A percentile compares a stretch with the other conserved stretches of the same genome.
phyloP scores from a whole-genome alignment of 2,797 vertebrate genomes.

The Pangasius krempfi region DNA sequence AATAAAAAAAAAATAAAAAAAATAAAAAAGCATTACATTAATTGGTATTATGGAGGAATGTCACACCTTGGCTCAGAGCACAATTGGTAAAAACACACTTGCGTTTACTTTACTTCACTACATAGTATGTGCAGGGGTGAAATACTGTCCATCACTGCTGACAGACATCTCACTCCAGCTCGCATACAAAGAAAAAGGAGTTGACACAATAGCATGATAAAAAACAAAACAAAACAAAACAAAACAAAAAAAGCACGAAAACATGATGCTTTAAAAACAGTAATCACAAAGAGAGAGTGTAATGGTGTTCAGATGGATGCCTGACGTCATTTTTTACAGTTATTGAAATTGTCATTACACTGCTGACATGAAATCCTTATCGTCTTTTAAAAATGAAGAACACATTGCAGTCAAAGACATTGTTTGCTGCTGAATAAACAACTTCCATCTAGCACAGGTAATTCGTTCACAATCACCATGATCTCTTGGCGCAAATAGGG shows the following conservation, averaged over 20 bases:
- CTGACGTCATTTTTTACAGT: background rate
- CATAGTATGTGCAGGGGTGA: background rate
- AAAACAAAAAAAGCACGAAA: no score
- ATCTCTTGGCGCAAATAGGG: slow-evolving; percentile 34
- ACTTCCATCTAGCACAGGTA: slow-evolving; percentile 67
- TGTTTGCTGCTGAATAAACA: background rate
- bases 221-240: background rate
- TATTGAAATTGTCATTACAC: background rate
- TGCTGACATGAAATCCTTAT: background rate
- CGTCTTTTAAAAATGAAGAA: slow-evolving; percentile 9
- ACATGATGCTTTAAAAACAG: background rate
- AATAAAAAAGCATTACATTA: background rate
- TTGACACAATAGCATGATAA: background rate
- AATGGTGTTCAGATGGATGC: background rate
- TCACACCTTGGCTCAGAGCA: slow-evolving; percentile 17
- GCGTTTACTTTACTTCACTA: background rate
- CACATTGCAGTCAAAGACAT: slow-evolving; percentile 5
- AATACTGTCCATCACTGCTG: background rate
- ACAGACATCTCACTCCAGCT: background rate
- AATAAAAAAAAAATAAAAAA: background rate
- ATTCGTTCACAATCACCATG: slow-evolving; percentile 33
- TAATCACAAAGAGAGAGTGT: background rate
- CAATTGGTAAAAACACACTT: slow-evolving; percentile 1
- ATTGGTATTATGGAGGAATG: slow-evolving; percentile 15
- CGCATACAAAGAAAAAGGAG: background rate